These are phyloP conservation scores for Ondatra zibethicus DNA, from an alignment of 2,113 vertebrate genomes.

Conservation along the genomic window DNA sequence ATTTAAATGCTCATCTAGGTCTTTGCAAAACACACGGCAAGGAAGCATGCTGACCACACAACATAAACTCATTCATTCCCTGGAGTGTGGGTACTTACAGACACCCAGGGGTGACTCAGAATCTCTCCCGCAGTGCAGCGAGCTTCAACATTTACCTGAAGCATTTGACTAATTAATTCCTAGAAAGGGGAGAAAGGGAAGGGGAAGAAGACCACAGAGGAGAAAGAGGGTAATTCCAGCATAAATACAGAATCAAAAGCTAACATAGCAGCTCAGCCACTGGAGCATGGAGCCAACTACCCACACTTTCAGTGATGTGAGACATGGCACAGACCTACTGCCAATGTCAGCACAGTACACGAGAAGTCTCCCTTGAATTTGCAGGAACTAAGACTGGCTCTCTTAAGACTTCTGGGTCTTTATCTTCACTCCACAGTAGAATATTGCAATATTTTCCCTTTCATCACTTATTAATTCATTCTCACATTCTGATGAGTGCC, in stretches of 20 bases:
- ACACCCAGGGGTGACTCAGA: conserved; percentile 96
- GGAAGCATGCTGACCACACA: neutral
- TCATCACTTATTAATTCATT: neutral
- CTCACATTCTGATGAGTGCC: neutral
- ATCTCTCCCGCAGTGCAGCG: conserved; percentile 95
- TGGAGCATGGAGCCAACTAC: fast-evolving
- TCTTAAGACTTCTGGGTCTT: neutral
- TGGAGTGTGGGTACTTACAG: conserved; percentile 87
- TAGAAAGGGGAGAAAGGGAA: conserved; percentile 71
- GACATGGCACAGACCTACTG: neutral
- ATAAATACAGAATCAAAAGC: neutral
- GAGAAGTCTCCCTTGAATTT: neutral
- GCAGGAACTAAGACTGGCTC: neutral
- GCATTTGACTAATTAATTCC: conserved; percentile 97
- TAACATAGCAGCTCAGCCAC: neutral
- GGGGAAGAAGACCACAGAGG: neutral
- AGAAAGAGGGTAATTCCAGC: neutral
- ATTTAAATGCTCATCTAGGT: neutral
- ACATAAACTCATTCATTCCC: fast-evolving
- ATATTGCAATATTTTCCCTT: fast-evolving
- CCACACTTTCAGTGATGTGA: fast-evolving
- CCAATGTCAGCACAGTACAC: fast-evolving
- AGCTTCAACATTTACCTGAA: conserved; percentile 94
- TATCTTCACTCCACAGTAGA: fast-evolving
- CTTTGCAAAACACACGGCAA: fast-evolving